phyloP scores from a whole-genome alignment of 2,797 vertebrate genomes.

The Tiaroga cobitis region DNA sequence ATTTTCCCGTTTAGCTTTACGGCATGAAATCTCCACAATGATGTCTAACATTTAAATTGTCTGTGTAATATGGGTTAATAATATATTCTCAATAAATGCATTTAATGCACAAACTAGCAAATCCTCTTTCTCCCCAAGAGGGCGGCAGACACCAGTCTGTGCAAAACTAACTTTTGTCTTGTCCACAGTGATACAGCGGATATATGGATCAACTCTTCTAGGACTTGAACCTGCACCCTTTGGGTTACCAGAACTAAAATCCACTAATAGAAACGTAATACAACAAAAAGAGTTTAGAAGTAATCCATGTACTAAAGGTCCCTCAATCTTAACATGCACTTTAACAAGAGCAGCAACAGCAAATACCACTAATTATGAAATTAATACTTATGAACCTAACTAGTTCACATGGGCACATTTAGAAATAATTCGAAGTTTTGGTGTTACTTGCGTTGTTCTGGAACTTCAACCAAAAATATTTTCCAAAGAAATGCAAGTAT shows the following conservation, averaged over 20 bases:
- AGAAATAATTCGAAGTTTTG: not conserved
- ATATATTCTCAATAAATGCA: constrained; percentile 37
- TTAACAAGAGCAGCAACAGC: not conserved
- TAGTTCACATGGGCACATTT: not conserved
- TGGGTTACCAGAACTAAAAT: not conserved
- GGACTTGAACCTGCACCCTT: not conserved
- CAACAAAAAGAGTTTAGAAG: not conserved
- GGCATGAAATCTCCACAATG: not conserved
- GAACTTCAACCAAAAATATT: too few species aligned
- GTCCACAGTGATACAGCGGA: not conserved
- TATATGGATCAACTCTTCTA: not conserved
- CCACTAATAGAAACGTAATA: not conserved
- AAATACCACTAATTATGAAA: not conserved
- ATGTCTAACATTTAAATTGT: not conserved
- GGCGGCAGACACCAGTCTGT: constrained; percentile 6
- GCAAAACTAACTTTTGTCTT: not conserved
- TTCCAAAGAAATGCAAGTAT: not conserved
- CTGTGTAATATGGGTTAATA: constrained; percentile 10
- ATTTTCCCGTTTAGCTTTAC: not conserved
- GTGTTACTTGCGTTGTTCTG: not conserved
- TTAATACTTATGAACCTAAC: not conserved
- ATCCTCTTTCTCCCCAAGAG: not conserved
- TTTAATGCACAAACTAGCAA: not conserved
- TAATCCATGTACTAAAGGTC: not conserved
- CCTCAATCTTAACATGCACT: not conserved